Evolutionary conservation across 2,113 vertebrate genomes (phyloP), one percentile per base, ranked within the genome.

Genomic region (Hippocampus mohnikei): DNA sequence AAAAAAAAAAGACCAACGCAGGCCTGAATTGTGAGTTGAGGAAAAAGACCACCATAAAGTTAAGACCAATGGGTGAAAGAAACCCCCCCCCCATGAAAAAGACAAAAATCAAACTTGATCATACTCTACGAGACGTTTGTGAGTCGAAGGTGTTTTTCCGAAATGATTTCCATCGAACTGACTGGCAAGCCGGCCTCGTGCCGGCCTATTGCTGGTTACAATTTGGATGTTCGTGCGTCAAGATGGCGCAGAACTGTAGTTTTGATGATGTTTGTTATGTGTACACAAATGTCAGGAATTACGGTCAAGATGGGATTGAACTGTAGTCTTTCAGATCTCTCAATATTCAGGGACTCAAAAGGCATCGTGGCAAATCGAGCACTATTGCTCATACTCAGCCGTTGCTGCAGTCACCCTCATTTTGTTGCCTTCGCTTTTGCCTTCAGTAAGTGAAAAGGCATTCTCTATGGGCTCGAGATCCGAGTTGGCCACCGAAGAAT

Each of bases 171-270:
- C 90, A 92, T 84, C 41, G 81, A 81, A 81, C 62, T 58, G 81
- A 67, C 87, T 70, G 85, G 83, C 60, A 75, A 58, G 58, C 84
- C 79, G 79, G 83, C 81, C 83, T 73, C 73, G 59, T 33, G 66
- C 44, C 80, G 77, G 83, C 61, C 80, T 88, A 85, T 89, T 91
- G 88, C 88, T 90, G 87, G 90, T 91, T 90, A 89, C 86, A 90
- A 88, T 90, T 90, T 85, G 83, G 84, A 88, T 88, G 82, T 84
- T 72, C 25, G 2, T 73, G 66, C 70, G 11, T 72, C n/a, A n/a
- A n/a, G n/a, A n/a, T n/a, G 40, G n/a, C 27, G 13, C 63, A 46
- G n/a, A 65, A 46, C n/a, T n/a, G n/a, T n/a, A n/a, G n/a, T 44
- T 64, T 64, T 42, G n/a, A 64, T 23, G 41, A 46, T 60, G 12